These are phyloP conservation scores for Dexiosoma caninum DNA, from an alignment of 2,888 invertebrate genomes.

Conservation along the genomic window DNA sequence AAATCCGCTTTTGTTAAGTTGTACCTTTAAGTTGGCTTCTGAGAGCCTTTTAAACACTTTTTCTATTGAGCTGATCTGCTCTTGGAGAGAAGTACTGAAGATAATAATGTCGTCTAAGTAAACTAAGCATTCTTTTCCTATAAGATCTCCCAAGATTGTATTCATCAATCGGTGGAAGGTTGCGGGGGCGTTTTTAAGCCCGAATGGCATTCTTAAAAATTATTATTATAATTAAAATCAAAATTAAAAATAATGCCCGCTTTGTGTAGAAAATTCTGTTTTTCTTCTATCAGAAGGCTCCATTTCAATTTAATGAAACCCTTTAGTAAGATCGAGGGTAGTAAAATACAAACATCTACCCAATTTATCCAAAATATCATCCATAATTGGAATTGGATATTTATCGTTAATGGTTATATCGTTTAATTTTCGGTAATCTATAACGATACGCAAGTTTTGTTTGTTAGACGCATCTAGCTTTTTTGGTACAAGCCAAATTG, in stretches of 20 bases:
- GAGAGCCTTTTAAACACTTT: too few relatives aligned
- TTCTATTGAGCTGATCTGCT: not conserved
- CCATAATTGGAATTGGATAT: not conserved
- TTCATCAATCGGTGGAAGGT: conserved; percentile 62
- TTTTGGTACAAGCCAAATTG: not conserved
- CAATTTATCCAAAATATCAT: conserved; percentile 25
- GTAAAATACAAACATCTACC: conserved; percentile 31
- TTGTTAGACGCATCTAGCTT: conserved; percentile 4
- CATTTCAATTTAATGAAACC: conserved; percentile 10
- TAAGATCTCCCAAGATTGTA: not conserved
- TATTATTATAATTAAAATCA: too few relatives aligned
- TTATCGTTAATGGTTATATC: not conserved
- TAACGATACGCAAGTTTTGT: conserved; percentile 11
- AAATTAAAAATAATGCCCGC: conserved; percentile 52
- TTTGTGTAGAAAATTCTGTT: not conserved
- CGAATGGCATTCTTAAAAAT: conserved; percentile 53
- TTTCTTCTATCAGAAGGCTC: not conserved
- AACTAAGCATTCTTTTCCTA: not conserved
- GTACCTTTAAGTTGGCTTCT: too few relatives aligned
- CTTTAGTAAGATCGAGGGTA: conserved; percentile 17
- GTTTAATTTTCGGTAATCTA: not conserved
- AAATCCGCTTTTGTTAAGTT: too few relatives aligned
- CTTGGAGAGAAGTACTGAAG: not conserved
- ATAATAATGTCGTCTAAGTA: not conserved
- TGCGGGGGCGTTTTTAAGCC: conserved; percentile 41